These are phyloP conservation scores for Corvus hawaiiensis DNA, from an alignment of 2,113 vertebrate genomes.

Conservation along the genomic window DNA sequence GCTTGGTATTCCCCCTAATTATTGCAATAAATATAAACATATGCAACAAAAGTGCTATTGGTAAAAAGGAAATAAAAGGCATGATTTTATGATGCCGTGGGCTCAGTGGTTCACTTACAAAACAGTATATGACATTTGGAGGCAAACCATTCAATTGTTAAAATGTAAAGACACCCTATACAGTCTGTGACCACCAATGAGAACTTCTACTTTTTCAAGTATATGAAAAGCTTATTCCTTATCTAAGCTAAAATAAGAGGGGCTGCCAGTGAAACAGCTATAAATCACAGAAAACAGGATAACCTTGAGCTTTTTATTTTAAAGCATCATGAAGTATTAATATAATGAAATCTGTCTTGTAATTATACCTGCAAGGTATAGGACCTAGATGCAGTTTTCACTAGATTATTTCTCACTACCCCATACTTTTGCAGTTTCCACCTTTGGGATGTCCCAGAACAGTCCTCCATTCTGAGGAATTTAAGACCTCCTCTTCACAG, in stretches of 20 bases:
- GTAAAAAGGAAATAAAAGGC: background rate
- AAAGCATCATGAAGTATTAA: background rate
- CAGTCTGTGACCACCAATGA: background rate
- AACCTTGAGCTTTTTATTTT: background rate
- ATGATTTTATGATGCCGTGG: accelerated
- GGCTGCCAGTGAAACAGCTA: background rate
- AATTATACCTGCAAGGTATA: background rate
- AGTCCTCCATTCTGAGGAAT: background rate
- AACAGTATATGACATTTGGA: background rate
- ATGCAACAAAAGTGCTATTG: background rate
- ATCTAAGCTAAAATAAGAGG: background rate
- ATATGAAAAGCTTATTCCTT: background rate
- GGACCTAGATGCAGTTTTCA: background rate
- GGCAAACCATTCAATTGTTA: background rate
- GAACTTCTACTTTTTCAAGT: background rate
- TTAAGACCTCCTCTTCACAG: background rate
- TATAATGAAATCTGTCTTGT: background rate
- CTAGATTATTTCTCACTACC: background rate
- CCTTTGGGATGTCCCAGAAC: background rate
- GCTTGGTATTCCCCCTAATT: background rate
- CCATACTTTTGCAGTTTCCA: background rate
- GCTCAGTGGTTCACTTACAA: background rate
- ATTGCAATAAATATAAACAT: background rate
- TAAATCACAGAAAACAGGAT: background rate
- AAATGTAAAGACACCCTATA: background rate